These are phyloP conservation scores for Crotalus helleri DNA, from an alignment of 2,113 vertebrate species.

Conservation along the genomic window DNA sequence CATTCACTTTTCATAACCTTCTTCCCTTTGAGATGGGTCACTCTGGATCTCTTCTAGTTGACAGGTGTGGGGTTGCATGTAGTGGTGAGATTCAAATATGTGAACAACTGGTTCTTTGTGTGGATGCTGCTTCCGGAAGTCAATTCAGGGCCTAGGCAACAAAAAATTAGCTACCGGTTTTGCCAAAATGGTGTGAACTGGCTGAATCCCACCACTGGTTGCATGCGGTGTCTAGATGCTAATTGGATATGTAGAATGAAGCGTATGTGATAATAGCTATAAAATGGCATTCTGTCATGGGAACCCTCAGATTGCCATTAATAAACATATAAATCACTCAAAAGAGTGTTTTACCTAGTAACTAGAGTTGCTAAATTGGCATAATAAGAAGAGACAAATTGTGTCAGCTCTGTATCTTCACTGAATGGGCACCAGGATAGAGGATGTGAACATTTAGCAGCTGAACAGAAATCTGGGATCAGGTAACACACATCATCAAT, in stretches of 20 bases:
- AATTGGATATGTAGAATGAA: accelerated
- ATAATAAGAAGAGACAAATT: background rate
- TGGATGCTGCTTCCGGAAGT: no score
- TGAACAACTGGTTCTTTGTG: no score
- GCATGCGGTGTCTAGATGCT: accelerated
- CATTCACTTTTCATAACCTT: background rate
- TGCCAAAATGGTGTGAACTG: no score
- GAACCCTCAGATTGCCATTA: background rate
- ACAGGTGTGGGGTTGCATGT: accelerated
- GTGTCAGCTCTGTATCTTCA: constrained; percentile 5
- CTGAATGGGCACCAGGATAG: accelerated
- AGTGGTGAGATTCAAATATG: no score
- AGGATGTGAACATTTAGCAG: background rate
- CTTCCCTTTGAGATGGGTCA: background rate
- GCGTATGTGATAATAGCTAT: background rate
- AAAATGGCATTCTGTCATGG: constrained; percentile 18
- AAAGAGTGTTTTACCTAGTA: background rate
- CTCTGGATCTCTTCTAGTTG: constrained; percentile 9
- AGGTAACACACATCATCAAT: background rate
- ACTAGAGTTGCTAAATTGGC: constrained; percentile 1
- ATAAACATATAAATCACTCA: background rate
- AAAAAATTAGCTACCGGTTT: no score
- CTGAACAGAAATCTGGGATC: background rate
- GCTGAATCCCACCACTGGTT: background rate
- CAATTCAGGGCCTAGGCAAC: no score